Base-by-base conservation (phyloP, 2,888 invertebrate genomes). In the Rotaria macrura region DNA sequence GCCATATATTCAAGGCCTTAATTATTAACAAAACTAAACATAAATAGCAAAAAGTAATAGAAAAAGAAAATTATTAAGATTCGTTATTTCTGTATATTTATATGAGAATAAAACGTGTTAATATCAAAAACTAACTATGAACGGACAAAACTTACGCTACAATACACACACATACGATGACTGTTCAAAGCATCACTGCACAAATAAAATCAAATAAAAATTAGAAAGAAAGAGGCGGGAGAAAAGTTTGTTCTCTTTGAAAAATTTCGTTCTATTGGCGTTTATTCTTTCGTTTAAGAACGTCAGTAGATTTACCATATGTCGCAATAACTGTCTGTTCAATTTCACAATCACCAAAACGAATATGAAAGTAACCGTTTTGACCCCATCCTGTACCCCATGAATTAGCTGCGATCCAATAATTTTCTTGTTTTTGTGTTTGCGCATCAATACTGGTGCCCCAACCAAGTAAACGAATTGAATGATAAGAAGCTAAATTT, bases 311-410 rank as follows among this genome's bases (percentile, higher is more conserved):
- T 79, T 79, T 79, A 79, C 79, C 79, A 79, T 79, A 79, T 14
- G 79, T 79, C 10, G 79, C 79, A 79, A 79, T 79, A 43, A 79
- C n/a, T 43, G 79, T 38, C 10, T 79, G 43, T 79, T 79, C 40
- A n/a, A 79, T 38, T 43, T 79, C 43, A 79, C 79, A 79, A 12
- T 79, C 79, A n/a, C 79, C 79, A 79, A 79, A 79, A 43, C 43
- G 79, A 43, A 79, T 43, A 43, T 79, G 79, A 43, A 79, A 79
- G 20, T 79, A 79, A 43, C 79, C 79, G 25, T 79, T 25, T 40
- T 85, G 83, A n/a, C 86, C 86, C 86, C 86, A 86, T 10, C 85
- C 83, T 29, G 57, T 40, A 40, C 86, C 86, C 86, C 86, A 86
- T 54, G 83, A 83, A 52, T 86, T 86, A 25, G 85, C 85, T 40